A percentile compares a stretch with the other conserved stretches of the same genome.
These are phyloP conservation scores for Ammospiza maritima DNA, from an alignment of 2,797 vertebrate genomes.

Conservation along the genomic window DNA sequence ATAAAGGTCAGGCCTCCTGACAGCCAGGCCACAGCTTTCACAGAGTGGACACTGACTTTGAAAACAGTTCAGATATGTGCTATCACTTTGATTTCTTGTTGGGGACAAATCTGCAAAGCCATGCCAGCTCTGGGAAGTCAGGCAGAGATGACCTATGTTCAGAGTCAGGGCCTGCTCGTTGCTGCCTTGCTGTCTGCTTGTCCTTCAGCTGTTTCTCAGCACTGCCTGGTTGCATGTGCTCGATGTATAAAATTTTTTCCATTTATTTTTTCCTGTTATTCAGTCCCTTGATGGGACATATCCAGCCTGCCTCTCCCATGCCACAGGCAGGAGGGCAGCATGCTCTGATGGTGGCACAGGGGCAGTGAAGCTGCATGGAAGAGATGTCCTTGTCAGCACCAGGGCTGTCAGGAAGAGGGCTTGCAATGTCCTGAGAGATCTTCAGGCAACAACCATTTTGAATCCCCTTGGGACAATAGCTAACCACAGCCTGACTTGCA, in stretches of 20 bases:
- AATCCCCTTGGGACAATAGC: neutral
- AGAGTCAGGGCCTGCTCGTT: neutral
- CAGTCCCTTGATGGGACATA: fast-evolving
- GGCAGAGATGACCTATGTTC: neutral
- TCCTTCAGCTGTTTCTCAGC: neutral
- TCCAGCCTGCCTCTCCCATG: neutral
- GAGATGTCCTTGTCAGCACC: fast-evolving
- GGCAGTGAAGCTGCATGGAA: neutral
- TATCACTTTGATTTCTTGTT: neutral
- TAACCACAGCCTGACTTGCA: neutral
- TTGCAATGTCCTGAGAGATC: neutral
- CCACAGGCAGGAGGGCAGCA: neutral
- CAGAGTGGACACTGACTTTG: neutral
- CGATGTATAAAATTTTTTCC: neutral
- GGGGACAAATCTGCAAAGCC: neutral
- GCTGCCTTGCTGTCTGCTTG: neutral
- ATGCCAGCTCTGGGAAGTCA: neutral
- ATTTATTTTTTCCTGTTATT: neutral
- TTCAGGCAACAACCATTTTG: neutral
- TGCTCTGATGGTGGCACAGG: fast-evolving
- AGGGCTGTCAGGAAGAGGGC: neutral
- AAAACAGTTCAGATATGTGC: neutral
- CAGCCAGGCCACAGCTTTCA: neutral
- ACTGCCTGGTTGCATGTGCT: neutral
- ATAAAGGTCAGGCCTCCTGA: neutral